Evolutionary conservation across 2,888 invertebrate species (phyloP), one percentile per base, ranked within the genome.

Genomic region (Eristalis intricaria): DNA sequence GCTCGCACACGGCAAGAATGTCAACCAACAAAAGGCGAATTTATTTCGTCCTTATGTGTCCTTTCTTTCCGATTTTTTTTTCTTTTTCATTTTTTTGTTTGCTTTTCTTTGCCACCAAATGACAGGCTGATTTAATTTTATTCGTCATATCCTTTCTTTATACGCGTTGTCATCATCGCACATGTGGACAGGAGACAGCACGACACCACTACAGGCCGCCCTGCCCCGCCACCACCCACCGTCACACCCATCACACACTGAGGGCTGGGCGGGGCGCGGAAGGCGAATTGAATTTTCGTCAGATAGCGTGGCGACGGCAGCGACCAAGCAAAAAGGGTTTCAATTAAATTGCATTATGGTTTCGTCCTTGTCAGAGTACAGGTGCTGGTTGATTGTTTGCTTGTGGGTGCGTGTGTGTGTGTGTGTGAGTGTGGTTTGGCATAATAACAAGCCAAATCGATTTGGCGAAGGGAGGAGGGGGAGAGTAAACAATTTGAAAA

Each of bases 101-200:
- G 40, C n/a, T 43, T 43, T 19, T 4, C n/a, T 50, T 50, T 50
- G 50, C 87, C 79, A 73, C 84, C 87, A 87, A 87, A 87, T 87
- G 84, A 87, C 87, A 80, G 76, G 84, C 87, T 87, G 87, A 87
- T 87, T 87, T 87, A 87, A 87, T 87, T 87, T 87, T 87, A 87
- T 87, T 87, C 87, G 69, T 81, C 87, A 87, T 76, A 79, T 87
- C 79, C 84, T 84, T 79, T 79, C 69, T 73, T 81, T 75, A 64
- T 69, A 58, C 50, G 43, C 43, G n/a, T 69, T 69, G 70, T 70
- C 81, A 69, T 75, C 81, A 70, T 70, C 64, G 43, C 66, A 66
- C 15, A 60, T 23, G 60, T 26, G 60, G 60, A 60, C 43, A 43
- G 40, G 29, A 38, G 61, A 19, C n/a, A n/a, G 68, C 50, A 50